Evolutionary conservation across 2,113 vertebrate species (phyloP), one percentile per base, ranked within the genome.

Genomic region (Prionailurus bengalensis): DNA sequence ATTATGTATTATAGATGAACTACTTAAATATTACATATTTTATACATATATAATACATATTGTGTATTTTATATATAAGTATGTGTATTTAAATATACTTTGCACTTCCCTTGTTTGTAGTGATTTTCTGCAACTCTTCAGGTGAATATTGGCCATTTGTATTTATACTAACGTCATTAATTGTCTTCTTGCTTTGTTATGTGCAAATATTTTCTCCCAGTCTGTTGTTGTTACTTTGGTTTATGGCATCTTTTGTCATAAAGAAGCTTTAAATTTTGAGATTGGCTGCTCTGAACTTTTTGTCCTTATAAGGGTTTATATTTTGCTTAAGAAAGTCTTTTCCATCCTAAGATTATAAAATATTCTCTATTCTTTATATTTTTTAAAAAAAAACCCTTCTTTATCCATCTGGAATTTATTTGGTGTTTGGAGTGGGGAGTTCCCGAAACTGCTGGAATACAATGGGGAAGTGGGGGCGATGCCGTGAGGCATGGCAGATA

Each of bases 321-420:
- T 87, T 94, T 88, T 87, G 29, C 51, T 70, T 87, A 58, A 94
- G 73, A 87, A 87, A 94, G 51, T 58, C 10, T 12, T 94, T 61
- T 58, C 63, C 11, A 80, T 51, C 63, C 66, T 17, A 82, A 89
- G 53, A 82, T 42, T 81, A 63, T 51, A 25, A 86, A 78, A 68
- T 87, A 27, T 27, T 33, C 16, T 51, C 66, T 31, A 15, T 61
- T 81, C 55, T 85, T 92, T 81, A 33, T 65, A 55, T 65, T 39
- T 36, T 36, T 36, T 36, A n/a, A n/a, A 55, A 63, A 27, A 55
- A 21, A 17, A 15, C 10, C n/a, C 51, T 80, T 48, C 14, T 78
- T 66, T 27, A 33, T 48, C 16, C 31, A 15, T 36, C 39, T 71
- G 74, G 51, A 88, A 58, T 94, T 42, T 80, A 78, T 78, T 42